Conservation (phyloP, 2,888 invertebrate genomes). For the Ectropis crepuscularia region DNA sequence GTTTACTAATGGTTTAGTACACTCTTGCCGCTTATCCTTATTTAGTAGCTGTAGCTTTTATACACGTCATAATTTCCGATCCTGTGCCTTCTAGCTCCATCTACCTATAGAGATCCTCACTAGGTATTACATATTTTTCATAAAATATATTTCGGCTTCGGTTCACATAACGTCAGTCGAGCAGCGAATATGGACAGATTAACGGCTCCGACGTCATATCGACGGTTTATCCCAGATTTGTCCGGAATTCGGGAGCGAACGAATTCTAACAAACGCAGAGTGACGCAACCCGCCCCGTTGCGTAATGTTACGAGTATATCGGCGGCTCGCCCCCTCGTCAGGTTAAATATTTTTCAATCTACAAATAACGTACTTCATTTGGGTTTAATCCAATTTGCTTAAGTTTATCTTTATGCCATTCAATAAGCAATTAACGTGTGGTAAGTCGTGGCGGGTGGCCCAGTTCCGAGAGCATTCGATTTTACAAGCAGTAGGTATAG, state of each 20-base stretch:
- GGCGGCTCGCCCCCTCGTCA: neutral
- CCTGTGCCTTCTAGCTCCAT: too few relatives aligned
- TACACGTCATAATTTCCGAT: too few relatives aligned
- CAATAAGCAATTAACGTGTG: too few relatives aligned
- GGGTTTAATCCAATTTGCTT: too few relatives aligned
- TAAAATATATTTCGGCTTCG: neutral
- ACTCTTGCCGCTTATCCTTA: too few relatives aligned
- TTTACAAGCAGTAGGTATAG: too few relatives aligned
- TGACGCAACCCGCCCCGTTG: conserved; percentile 6
- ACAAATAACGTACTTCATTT: neutral
- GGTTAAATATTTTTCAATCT: neutral
- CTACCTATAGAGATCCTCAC: too few relatives aligned
- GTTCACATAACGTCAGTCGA: conserved; percentile 35
- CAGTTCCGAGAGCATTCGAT: neutral
- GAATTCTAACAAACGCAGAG: conserved; percentile 2
- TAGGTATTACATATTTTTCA: too few relatives aligned
- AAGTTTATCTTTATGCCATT: too few relatives aligned
- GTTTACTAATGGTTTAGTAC: too few relatives aligned
- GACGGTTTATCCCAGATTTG: conserved; percentile 32
- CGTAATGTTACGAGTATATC: neutral
- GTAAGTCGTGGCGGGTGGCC: too few relatives aligned
- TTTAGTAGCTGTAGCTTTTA: too few relatives aligned
- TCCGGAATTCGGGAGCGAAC: conserved; percentile 16
- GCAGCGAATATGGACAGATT: conserved; percentile 31
- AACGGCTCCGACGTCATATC: conserved; percentile 36